These are phyloP conservation scores for Apus apus DNA, from an alignment of 2,113 vertebrate genomes.

Conservation along the genomic window DNA sequence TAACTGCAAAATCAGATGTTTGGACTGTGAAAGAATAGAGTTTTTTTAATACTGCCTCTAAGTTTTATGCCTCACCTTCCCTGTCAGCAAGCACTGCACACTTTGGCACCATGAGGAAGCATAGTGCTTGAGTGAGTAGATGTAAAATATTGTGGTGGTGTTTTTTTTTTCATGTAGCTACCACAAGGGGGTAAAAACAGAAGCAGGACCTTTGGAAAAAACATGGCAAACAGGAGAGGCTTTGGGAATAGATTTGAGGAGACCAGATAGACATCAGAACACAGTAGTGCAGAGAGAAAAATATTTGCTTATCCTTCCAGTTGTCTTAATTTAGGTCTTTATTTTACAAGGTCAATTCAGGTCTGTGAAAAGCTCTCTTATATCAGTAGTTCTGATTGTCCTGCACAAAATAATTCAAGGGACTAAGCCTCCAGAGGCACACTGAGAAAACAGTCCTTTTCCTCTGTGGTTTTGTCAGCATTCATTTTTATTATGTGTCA, in stretches of 20 bases:
- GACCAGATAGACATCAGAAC: neutral
- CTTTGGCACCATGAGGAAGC: neutral
- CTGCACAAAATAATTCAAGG: neutral
- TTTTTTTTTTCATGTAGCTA: neutral
- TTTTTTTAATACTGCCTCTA: neutral
- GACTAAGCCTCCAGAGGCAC: neutral
- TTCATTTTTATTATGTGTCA: neutral
- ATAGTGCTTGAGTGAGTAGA: neutral
- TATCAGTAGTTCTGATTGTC: neutral
- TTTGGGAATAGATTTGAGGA: neutral
- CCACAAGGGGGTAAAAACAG: neutral
- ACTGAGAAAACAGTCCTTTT: neutral
- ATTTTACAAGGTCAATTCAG: neutral
- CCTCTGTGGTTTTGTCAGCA: neutral
- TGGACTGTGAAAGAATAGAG: neutral
- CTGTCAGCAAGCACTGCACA: rapidly evolving
- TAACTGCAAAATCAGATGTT: neutral
- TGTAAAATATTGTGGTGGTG: neutral
- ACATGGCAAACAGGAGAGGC: neutral
- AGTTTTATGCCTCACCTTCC: neutral
- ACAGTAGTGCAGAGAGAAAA: neutral
- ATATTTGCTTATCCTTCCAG: neutral
- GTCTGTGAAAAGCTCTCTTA: neutral
- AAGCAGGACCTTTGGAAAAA: neutral
- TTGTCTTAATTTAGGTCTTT: neutral